Evolutionary conservation across 1,140 invertebrate species (phyloP), one percentile per base, ranked within the genome.

Genomic region (Ceratina calcarata): DNA sequence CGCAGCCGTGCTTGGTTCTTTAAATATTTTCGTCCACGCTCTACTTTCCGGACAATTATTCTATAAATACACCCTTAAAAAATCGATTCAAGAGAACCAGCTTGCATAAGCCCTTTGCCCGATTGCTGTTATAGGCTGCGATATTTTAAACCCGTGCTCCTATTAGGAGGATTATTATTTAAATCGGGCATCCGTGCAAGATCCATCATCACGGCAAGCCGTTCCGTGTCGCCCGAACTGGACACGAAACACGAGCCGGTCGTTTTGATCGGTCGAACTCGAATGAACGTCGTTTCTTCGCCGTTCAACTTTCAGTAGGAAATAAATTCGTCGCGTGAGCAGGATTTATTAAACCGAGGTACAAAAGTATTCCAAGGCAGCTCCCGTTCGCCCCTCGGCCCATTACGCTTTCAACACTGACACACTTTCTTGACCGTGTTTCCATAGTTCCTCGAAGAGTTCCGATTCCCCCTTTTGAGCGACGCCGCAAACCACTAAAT

Each of bases 301-400:
- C 1, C 3, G 27, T n/a, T 51, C 27, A 7, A 16, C 15, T 12
- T 8, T 62, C 45, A 15, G 13, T n/a, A n/a, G 22, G 24, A 66
- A 57, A 18, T 58, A 66, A 66, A 60, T 51, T 18, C 62, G 53
- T 79, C 71, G 70, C 78, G 76, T 78, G 76, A 72, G 60, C n/a
- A 1, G 1, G 13, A n/a, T 22, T 79, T 79, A 73, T 79, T 78
- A 78, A 55, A 78, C 70, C 55, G 10, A 57, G 24, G 37, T 12
- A 13, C 18, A 45, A 22, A 74, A 73, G 60, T 74, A 79, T 74
- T 73, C 61, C 62, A 45, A 45, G 37, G 37, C 2, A 13, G 18
- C 45, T 16, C 32, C 12, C 6, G 53, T 79, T 66, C 53, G 13
- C 22, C 65, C 37, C 18, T 7, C 37, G 10, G 37, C 49, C 62